phyloP scores from a whole-genome alignment of 2,113 vertebrate species.

The Melierax canorus region DNA sequence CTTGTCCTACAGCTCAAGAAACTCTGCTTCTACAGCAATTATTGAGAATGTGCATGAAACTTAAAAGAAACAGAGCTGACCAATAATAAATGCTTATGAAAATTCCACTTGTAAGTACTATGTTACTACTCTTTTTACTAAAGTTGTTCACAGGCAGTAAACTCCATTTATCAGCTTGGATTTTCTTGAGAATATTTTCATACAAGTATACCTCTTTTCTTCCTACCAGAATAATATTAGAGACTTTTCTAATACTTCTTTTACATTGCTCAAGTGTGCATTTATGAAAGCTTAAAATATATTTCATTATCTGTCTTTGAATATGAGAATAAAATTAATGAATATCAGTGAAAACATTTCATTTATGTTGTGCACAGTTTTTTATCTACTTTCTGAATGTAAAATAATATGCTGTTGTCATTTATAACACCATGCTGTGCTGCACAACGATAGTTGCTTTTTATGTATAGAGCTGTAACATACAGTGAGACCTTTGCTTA shows the following conservation, averaged over 20 bases:
- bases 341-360: slow-evolving; percentile 27
- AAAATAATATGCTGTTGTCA: not conserved
- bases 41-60: not conserved
- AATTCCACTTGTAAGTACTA: not conserved
- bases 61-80: not conserved
- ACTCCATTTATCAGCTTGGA: not conserved
- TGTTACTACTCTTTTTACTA: not conserved
- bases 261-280: not conserved
- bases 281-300: slow-evolving; percentile 47
- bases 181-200: not conserved
- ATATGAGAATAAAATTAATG: slow-evolving; percentile 32
- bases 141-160: not conserved
- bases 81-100: not conserved
- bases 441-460: not conserved
- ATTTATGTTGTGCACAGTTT: slow-evolving; percentile 30
- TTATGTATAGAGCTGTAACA: not conserved
- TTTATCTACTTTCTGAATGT: slow-evolving; percentile 35
- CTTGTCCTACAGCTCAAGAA: not conserved
- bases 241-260: not conserved
- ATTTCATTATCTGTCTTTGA: slow-evolving; percentile 45
- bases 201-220: not conserved
- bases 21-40: not conserved
- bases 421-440: not conserved
- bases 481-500: not conserved
- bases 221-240: not conserved